phyloP scores from a whole-genome alignment of 2,888 invertebrate species.

The Exephanes ischioxanthus region DNA sequence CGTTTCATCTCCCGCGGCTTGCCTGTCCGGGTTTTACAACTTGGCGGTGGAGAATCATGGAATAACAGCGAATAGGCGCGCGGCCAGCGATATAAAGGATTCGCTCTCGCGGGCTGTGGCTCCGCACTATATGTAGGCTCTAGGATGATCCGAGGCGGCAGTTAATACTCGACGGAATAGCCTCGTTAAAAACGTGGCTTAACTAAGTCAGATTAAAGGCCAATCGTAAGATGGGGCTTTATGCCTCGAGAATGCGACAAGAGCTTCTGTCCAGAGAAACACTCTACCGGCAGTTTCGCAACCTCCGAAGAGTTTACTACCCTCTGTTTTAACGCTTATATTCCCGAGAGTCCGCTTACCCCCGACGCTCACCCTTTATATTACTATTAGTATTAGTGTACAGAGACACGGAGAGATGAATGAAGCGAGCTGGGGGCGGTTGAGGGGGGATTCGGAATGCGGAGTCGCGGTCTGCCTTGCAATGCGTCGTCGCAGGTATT shows the following conservation, averaged over 20 bases:
- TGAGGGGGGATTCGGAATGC: background rate
- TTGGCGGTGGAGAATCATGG: background rate
- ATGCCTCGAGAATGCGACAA: conserved; percentile 65
- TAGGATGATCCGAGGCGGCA: conserved; percentile 42
- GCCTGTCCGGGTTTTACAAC: background rate
- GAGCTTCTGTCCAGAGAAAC: conserved; percentile 60
- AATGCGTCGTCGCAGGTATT: conserved; percentile 44
- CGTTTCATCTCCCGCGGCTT: background rate
- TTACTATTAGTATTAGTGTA: conserved; percentile 31
- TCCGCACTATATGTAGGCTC: conserved; percentile 15
- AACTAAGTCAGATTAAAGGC: conserved; percentile 70
- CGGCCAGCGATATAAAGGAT: conserved; percentile 53
- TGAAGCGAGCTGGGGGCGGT: background rate
- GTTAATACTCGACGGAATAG: conserved; percentile 64
- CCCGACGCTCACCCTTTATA: conserved; percentile 46
- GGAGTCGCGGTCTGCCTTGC: conserved; percentile 5
- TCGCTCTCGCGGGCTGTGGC: conserved; percentile 1
- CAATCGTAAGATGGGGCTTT: conserved; percentile 66
- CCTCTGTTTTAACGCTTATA: conserved; percentile 60
- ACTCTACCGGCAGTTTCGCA: conserved; percentile 42
- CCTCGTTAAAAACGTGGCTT: conserved; percentile 67
- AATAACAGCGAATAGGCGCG: background rate
- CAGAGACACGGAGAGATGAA: conserved; percentile 37
- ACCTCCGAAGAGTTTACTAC: conserved; percentile 57
- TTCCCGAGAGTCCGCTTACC: conserved; percentile 52